Base-by-base conservation (phyloP, 1,140 invertebrate species). In the Melipona quadrifasciata region DNA sequence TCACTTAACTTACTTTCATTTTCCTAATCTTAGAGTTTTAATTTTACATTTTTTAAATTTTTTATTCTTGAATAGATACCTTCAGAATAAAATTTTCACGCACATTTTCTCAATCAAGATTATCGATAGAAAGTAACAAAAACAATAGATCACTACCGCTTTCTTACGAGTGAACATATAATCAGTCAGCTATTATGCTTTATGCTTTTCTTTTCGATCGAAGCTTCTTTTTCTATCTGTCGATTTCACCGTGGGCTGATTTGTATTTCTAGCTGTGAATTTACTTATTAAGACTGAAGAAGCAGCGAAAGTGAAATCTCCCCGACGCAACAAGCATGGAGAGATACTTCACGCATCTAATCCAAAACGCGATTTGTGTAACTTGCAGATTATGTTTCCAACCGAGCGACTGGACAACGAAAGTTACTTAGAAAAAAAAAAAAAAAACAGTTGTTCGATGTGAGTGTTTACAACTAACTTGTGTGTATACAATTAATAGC, bases 281-380 rank as follows among this genome's bases (percentile, higher is more conserved):
- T 61, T n/a, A 61, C 12, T 27, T 70, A 57, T 39, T 34, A 34
- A 67, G 73, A 58, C 73, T 16, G 61, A 83, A 88, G 79, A 82
- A 75, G 72, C 68, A 89, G 78, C 87, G 88, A 89, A 89, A 89
- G 88, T 89, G 88, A 89, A 89, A 89, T 74, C 57, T 34, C 47
- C 47, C n/a, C 24, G 14, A 65, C 55, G 67, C 31, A n/a, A 53
- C 16, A 4, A 24, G 53, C 17, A 71, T 16, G 10, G n/a, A 17
- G 61, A 86, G 51, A 72, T 79, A n/a, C 16, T 11, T 24, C 51
- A n/a, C 31, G 31, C 58, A n/a, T 80, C 53, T 72, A 73, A 80
- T 80, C 34, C 57, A 24, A 31, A 79, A 21, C 31, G 57, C 47
- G 80, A 73, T 84, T 84, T 55, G 31, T 80, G 51, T 68, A 74